phyloP scores from a whole-genome alignment of 2,888 invertebrate genomes.

The Drosophila mayaguana region DNA sequence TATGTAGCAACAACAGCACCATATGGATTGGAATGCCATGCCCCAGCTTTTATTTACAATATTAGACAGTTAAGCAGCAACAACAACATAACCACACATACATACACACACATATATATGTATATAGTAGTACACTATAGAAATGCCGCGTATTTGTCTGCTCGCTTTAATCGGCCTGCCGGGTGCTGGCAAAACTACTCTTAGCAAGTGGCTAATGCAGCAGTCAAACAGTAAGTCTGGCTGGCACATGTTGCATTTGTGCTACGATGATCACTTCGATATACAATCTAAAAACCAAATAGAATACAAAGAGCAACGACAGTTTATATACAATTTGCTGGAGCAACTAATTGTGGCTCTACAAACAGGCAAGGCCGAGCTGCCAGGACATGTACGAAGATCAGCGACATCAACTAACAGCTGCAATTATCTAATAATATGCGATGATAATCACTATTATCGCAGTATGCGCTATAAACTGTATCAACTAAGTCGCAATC shows the following conservation, averaged over 20 bases:
- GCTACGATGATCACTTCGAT: constrained; percentile 77
- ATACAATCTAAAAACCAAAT: background rate
- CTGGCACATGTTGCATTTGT: constrained; percentile 75
- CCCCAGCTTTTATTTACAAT: constrained; percentile 58
- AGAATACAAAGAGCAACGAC: constrained; percentile 66
- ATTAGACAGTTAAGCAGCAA: constrained; percentile 60
- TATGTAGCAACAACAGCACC: constrained; percentile 59
- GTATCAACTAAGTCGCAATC: constrained; percentile 70
- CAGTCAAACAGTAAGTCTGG: too few species aligned
- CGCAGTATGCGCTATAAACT: constrained; percentile 83
- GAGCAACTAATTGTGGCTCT: constrained; percentile 43
- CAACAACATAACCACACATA: background rate
- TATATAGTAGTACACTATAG: constrained; percentile 1
- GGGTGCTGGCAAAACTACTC: constrained; percentile 80
- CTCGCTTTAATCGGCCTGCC: constrained; percentile 82
- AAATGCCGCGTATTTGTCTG: constrained; percentile 78
- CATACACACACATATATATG: constrained; percentile 6
- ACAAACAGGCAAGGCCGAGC: constrained; percentile 5
- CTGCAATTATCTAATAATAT: constrained; percentile 69
- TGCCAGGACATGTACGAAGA: constrained; percentile 15
- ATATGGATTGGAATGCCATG: constrained; percentile 37
- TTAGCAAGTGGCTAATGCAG: constrained; percentile 66
- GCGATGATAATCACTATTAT: constrained; percentile 84
- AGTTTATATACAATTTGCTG: constrained; percentile 53
- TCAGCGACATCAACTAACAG: background rate